These are phyloP conservation scores for Zophobas atratus DNA, from an alignment of 1,140 invertebrate species.

Conservation along the genomic window DNA sequence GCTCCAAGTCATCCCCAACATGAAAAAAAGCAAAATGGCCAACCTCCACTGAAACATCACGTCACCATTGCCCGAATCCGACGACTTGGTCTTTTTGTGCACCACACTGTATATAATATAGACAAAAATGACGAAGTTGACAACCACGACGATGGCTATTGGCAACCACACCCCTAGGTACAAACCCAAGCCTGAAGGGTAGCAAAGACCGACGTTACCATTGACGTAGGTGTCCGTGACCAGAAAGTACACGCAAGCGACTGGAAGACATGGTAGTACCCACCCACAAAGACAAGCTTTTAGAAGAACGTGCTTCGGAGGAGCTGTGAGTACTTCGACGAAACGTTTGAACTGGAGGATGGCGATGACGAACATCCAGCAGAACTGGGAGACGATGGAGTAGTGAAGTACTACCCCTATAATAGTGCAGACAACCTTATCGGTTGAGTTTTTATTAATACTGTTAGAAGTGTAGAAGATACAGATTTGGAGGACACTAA, in stretches of 20 bases:
- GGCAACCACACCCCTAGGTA: conserved; percentile 73
- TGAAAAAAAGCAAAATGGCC: conserved; percentile 75
- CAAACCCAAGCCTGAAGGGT: conserved; percentile 73
- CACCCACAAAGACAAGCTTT: conserved; percentile 65
- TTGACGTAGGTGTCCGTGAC: conserved; percentile 69
- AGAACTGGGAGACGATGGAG: conserved; percentile 74
- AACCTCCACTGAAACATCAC: conserved; percentile 73
- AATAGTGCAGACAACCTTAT: conserved; percentile 63
- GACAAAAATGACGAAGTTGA: conserved; percentile 73
- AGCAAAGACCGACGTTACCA: conserved; percentile 69
- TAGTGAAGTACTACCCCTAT: conserved; percentile 72
- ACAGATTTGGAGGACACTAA: conserved; percentile 73
- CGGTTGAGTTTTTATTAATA: conserved; percentile 66
- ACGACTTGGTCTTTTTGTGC: conserved; percentile 68
- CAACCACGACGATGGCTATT: conserved; percentile 70
- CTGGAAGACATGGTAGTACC: conserved; percentile 62
- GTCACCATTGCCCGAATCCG: conserved; percentile 62
- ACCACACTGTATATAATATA: conserved; percentile 72
- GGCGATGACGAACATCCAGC: conserved; percentile 78
- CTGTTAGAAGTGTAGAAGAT: conserved; percentile 72
- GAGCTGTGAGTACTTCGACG: conserved; percentile 72
- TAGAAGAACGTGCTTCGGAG: conserved; percentile 63
- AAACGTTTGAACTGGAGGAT: conserved; percentile 76
- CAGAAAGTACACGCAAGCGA: conserved; percentile 64
- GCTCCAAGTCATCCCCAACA: conserved; percentile 76